These are phyloP conservation scores for Thamnaconus septentrionalis DNA, from an alignment of 2,113 vertebrate species.

Conservation along the genomic window DNA sequence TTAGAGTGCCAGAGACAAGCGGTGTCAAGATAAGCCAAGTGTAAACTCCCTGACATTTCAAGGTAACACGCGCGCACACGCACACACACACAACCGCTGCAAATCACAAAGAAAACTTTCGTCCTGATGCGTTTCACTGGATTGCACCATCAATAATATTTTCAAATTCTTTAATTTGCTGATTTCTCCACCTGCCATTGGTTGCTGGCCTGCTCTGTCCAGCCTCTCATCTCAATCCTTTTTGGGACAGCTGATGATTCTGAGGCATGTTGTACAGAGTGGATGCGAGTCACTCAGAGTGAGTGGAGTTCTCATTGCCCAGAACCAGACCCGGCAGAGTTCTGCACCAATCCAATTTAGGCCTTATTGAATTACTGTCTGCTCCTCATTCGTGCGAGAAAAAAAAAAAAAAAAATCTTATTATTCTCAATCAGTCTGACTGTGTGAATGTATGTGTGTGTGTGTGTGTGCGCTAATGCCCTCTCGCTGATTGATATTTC, in stretches of 20 bases:
- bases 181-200: conserved; percentile 56
- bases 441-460: conserved; percentile 20
- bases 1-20: conserved; percentile 37
- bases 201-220: conserved; percentile 36
- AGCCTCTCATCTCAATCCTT: conserved; percentile 32
- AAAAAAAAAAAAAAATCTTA: conserved; percentile 43
- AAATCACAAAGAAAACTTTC: neutral
- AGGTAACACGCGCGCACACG: conserved; percentile 11
- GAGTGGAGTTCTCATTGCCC: conserved; percentile 29
- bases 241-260: conserved; percentile 59
- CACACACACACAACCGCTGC: neutral
- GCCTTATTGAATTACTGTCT: conserved; percentile 67
- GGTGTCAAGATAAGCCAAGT: conserved; percentile 39
- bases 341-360: conserved; percentile 67
- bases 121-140: conserved; percentile 18
- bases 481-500: conserved; percentile 29
- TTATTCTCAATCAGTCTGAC: conserved; percentile 35
- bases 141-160: neutral
- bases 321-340: conserved; percentile 38
- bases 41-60: conserved; percentile 47
- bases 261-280: conserved; percentile 65
- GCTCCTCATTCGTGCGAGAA: conserved; percentile 51
- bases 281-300: conserved; percentile 38
- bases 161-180: conserved; percentile 21
- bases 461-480: conserved; percentile 28